Conservation (phyloP, 2,888 invertebrate species). For the Agrotis puta region DNA sequence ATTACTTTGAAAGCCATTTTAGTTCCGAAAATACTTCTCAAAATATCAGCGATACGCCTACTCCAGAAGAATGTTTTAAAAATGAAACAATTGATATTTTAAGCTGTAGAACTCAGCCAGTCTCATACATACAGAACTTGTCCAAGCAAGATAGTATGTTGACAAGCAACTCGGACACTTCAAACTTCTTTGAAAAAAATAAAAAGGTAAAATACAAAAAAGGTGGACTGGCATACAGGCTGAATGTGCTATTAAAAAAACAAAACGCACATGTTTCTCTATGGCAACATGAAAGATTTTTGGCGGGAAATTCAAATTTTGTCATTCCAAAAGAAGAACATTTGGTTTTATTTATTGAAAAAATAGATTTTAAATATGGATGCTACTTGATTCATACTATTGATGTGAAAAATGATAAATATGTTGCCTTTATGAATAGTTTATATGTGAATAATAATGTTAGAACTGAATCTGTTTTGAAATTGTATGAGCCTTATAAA, state of each 20-base stretch:
- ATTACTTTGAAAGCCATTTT: slow-evolving; percentile 82
- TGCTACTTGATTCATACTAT: slow-evolving; percentile 76
- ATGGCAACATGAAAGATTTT: slow-evolving; percentile 90
- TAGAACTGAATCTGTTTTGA: slow-evolving; percentile 71
- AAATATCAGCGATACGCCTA: slow-evolving; percentile 78
- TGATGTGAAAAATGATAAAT: slow-evolving; percentile 72
- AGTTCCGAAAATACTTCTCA: slow-evolving; percentile 79
- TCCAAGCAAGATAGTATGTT: slow-evolving; percentile 43
- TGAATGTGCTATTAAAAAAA: slow-evolving; percentile 85
- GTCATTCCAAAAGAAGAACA: slow-evolving; percentile 80
- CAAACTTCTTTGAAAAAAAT: slow-evolving; percentile 57
- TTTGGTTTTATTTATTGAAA: slow-evolving; percentile 76
- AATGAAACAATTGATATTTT: slow-evolving; percentile 80
- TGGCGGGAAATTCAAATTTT: slow-evolving; percentile 85
- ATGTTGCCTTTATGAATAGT: slow-evolving; percentile 79
- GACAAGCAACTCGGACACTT: slow-evolving; percentile 48
- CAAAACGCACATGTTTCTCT: slow-evolving; percentile 85
- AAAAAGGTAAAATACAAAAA: slow-evolving; percentile 85
- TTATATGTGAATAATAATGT: slow-evolving; percentile 73
- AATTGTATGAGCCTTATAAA: slow-evolving; percentile 81
- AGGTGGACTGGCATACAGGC: slow-evolving; percentile 84
- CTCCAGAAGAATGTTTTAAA: slow-evolving; percentile 75
- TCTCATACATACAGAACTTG: slow-evolving; percentile 54
- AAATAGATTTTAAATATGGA: slow-evolving; percentile 78
- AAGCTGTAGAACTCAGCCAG: slow-evolving; percentile 69